Evolutionary conservation across 2,113 vertebrate genomes (phyloP), one percentile per base, ranked within the genome.

Genomic region (Dolichotis patagonum): DNA sequence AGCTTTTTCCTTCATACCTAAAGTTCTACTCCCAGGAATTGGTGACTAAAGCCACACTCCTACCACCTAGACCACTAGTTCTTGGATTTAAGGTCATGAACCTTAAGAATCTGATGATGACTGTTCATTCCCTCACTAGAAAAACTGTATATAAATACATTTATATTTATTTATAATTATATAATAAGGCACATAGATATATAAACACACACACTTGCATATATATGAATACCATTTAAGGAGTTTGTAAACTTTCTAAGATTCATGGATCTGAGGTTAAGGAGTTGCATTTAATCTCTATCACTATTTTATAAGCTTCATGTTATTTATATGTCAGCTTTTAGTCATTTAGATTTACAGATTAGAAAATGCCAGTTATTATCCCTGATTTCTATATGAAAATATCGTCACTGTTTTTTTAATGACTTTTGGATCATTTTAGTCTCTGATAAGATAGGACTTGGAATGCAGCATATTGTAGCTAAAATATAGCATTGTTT

Each of bases 401-500:
- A 4, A 13, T 38, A 3, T 88, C 16, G 90, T 82, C 12, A 43
- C 3, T 49, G 84, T 56, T 49, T 85, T 43, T 88, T 88, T 52
- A 7, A 88, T 93, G 35, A 6, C 35, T 87, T 95, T 95, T 92
- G 93, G 78, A 63, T 80, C n/a, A 80, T 75, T n/a, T 86, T 49
- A 14, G 65, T 41, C 6, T 5, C n/a, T 35, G 8, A 12, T 71
- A 73, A 73, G 28, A 35, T 52, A 63, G 54, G 20, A 35, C 43
- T 91, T 63, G 58, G 67, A 17, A 43, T 63, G 38, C 35, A 32
- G 54, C 35, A 11, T 38, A 86, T 43, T 90, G 38, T 69, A 86
- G 49, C 30, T 67, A 75, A 71, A 60, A 43, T 35, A n/a, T 41
- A 16, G 11, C 43, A 52, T 63, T 46, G n/a, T 46, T 85, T 91